Conservation (phyloP, 2,797 vertebrate species). For the Bovichtus variegatus region DNA sequence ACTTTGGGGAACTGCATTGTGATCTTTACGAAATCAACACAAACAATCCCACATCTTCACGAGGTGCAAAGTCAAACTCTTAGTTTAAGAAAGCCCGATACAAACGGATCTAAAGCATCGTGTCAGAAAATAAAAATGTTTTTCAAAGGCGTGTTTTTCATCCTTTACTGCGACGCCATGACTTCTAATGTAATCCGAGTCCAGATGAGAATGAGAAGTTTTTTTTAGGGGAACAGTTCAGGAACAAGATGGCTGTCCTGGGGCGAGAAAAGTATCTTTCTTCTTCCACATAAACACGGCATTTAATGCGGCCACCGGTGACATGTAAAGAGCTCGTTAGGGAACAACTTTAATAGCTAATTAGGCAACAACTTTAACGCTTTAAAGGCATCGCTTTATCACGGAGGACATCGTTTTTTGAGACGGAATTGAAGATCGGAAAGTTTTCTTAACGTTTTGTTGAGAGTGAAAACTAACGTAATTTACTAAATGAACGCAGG, state of each 20-base stretch:
- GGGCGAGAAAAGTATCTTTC: slow-evolving; percentile 58
- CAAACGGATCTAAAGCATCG: rapidly evolving
- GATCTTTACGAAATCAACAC: not conserved
- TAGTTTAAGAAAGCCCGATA: not conserved
- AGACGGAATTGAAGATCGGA: slow-evolving; percentile 12
- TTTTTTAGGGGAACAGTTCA: slow-evolving; percentile 66
- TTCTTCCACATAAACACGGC: slow-evolving; percentile 51
- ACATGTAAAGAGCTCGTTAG: not conserved
- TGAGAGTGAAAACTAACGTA: slow-evolving; percentile 12
- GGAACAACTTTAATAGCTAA: not conserved
- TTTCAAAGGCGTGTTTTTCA: slow-evolving; percentile 52
- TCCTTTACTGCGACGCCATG: slow-evolving; percentile 69
- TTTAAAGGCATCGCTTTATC: slow-evolving; percentile 12
- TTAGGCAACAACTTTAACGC: slow-evolving; percentile 14
- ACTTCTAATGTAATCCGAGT: slow-evolving; percentile 81
- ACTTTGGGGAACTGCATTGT: not conserved
- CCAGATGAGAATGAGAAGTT: slow-evolving; percentile 49
- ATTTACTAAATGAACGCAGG: not conserved
- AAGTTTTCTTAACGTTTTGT: slow-evolving; percentile 27
- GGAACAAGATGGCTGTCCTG: slow-evolving; percentile 88
- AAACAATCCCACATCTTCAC: not conserved
- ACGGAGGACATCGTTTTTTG: slow-evolving; percentile 13
- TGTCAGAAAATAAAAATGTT: not conserved
- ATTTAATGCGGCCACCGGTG: not conserved
- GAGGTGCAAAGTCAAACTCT: not conserved